These are phyloP conservation scores for Microcaecilia unicolor DNA, from an alignment of 2,797 vertebrate species.

Conservation along the genomic window DNA sequence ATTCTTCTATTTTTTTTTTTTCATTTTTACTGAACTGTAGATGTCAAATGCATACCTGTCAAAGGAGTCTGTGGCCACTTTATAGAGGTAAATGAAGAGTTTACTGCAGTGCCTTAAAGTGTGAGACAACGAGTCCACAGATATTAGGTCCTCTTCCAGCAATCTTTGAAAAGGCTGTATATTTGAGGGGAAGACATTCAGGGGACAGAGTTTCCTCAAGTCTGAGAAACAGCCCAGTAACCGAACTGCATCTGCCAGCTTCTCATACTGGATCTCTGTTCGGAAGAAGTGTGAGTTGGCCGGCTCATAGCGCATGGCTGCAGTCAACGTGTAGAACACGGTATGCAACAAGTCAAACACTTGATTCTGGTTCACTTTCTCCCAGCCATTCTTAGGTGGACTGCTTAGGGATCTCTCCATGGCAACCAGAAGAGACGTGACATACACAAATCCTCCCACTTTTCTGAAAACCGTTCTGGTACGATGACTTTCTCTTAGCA, in stretches of 20 bases:
- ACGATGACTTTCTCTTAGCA: slow-evolving; percentile 88
- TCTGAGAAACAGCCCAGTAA: slow-evolving; percentile 95
- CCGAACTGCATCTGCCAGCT: slow-evolving; percentile 89
- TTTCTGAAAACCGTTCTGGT: slow-evolving; percentile 93
- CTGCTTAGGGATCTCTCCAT: slow-evolving; percentile 89
- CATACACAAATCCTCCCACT: slow-evolving; percentile 93
- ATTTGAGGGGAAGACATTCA: slow-evolving; percentile 78
- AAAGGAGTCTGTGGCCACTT: slow-evolving; percentile 94
- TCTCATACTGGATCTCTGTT: slow-evolving; percentile 97
- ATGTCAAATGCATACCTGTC: slow-evolving; percentile 79
- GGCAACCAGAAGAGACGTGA: slow-evolving; percentile 89
- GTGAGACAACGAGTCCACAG: slow-evolving; percentile 74
- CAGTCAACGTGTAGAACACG: slow-evolving; percentile 87
- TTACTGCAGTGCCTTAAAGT: slow-evolving; percentile 89
- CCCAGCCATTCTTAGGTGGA: slow-evolving; percentile 80
- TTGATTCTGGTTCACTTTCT: slow-evolving; percentile 87
- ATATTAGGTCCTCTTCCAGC: slow-evolving; percentile 76
- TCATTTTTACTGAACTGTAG: no score
- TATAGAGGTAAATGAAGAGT: slow-evolving; percentile 95
- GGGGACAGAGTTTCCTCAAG: slow-evolving; percentile 75
- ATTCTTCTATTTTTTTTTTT: no score
- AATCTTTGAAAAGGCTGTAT: slow-evolving; percentile 88
- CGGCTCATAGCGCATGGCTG: slow-evolving; percentile 96
- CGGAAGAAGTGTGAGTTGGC: slow-evolving; percentile 96
- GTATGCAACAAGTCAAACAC: slow-evolving; percentile 91